Base-by-base conservation (phyloP, 2,797 vertebrate genomes). In the Intellagama lesueurii region DNA sequence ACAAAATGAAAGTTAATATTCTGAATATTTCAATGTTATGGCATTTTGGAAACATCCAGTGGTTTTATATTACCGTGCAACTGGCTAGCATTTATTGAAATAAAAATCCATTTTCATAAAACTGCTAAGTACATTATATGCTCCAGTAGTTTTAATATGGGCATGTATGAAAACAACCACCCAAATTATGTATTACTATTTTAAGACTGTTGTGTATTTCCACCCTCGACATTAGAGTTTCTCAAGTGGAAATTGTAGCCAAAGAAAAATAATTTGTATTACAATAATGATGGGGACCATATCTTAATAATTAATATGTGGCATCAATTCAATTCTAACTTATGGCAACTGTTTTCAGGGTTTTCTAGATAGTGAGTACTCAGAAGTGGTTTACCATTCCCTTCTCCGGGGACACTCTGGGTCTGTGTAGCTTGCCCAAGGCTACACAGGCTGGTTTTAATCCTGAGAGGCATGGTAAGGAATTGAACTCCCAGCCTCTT, bases 121-220 rank as follows among this genome's bases (percentile, higher is more conserved):
- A 87, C 66, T 78, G 68, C 35, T 35, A 40, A 87, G 47, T 76
- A n/a, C 88, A 84, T 80, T 47, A 79, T 47, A 85, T 40, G 30
- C 76, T 32, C 72, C 60, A 66, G 44, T 83, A 35, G 47, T 87
- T 78, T n/a, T 22, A n/a, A 68, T 88, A 66, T 75, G 68, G 11
- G 30, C 49, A 84, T 35, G 82, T 30, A 12, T 70, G 82, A 1
- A 84, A 56, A 49, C 26, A 82, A 84, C 12, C 64, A 69, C 26
- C 87, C 47, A 72, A 32, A 32, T 56, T 0, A 1, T 47, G 16
- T 83, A 40, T 72, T 49, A 70, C 89, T 88, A 49, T 68, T 92
- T 90, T 0, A 0, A 56, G 52, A 56, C 14, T 56, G 52, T 56
- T 56, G 52, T 9, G 52, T 56, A 14, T 56, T 56, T 56, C 32